phyloP scores from a whole-genome alignment of 2,113 vertebrate species.

The Pan paniscus region DNA sequence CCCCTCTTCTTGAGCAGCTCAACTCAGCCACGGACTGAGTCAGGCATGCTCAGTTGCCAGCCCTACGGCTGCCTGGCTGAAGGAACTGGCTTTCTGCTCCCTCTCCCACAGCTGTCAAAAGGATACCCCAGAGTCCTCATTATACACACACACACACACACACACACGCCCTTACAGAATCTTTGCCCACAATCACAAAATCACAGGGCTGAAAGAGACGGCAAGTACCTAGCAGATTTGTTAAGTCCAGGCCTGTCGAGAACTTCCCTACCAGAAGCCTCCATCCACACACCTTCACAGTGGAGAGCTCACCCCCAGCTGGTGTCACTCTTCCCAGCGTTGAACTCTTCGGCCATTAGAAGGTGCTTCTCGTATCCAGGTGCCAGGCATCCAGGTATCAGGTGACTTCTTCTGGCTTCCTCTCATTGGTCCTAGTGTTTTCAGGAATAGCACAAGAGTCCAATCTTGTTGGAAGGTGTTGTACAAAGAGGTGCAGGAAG shows the following conservation, averaged over 20 bases:
- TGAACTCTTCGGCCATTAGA: not conserved
- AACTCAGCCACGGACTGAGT: conserved; percentile 40
- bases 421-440: not conserved
- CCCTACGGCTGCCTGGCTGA: not conserved
- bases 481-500: not conserved
- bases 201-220: not conserved
- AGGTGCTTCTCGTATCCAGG: not conserved
- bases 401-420: not conserved
- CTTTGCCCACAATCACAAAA: not conserved
- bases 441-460: not conserved
- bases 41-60: conserved; percentile 43
- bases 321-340: fast-evolving
- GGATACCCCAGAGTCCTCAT: not conserved
- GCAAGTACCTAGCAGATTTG: fast-evolving
- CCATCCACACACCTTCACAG: not conserved
- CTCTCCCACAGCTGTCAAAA: not conserved
- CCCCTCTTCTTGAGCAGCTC: conserved; percentile 50
- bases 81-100: not conserved
- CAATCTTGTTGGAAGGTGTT: not conserved
- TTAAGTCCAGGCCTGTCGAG: not conserved
- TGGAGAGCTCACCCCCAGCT: not conserved
- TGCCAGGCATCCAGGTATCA: no score
- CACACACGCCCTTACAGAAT: no score
- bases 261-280: not conserved
- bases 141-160: not conserved